Conservation (phyloP, 1,140 invertebrate genomes). For the Listronotus bonariensis region DNA sequence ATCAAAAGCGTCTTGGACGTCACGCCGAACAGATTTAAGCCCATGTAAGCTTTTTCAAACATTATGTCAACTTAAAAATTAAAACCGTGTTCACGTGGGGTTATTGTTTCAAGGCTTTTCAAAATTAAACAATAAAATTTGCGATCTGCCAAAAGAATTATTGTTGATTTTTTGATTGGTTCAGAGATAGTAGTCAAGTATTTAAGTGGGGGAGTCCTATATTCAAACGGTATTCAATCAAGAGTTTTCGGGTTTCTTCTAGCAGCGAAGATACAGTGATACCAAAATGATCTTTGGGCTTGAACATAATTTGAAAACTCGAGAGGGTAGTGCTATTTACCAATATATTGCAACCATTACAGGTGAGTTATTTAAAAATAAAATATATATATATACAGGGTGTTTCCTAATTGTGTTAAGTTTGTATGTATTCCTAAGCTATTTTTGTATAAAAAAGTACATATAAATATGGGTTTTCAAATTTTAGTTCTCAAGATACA, state of each 20-base stretch:
- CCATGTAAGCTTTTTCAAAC: no score
- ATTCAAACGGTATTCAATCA: not conserved
- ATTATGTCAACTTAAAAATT: no score
- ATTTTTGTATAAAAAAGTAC: no score
- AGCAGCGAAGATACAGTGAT: slow-evolving; percentile 1
- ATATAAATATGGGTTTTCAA: no score
- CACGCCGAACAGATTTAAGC: no score
- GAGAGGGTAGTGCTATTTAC: slow-evolving; percentile 29
- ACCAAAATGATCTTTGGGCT: slow-evolving; percentile 19
- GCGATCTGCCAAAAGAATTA: not conserved
- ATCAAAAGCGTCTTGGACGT: no score
- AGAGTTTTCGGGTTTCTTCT: slow-evolving; percentile 1
- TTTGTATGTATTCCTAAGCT: no score
- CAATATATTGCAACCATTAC: slow-evolving; percentile 40
- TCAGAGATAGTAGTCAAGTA: not conserved
- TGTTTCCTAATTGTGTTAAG: no score
- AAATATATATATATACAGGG: not conserved
- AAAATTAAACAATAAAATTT: not conserved
- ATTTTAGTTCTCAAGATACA: no score
- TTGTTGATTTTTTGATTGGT: no score
- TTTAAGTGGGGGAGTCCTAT: not conserved
- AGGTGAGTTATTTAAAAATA: slow-evolving; percentile 30
- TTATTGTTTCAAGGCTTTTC: no score
- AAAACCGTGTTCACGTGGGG: no score
- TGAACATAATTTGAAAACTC: slow-evolving; percentile 8